Percentiles rank a stretch among this genome's conserved stretches.
Conservation (phyloP, 2,888 invertebrate genomes). For the Ctenicera cuprea region DNA sequence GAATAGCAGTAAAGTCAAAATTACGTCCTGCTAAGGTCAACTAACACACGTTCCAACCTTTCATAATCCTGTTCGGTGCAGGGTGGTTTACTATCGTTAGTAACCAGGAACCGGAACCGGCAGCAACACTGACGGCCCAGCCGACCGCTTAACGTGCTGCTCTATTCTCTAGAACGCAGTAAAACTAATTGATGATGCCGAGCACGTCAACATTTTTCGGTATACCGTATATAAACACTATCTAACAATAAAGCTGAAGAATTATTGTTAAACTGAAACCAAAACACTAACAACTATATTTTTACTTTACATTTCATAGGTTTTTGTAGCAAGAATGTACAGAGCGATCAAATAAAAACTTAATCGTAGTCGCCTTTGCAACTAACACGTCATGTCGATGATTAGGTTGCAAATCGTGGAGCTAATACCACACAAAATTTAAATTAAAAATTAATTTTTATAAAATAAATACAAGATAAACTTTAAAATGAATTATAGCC, state of each 20-base stretch:
- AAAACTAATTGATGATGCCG: constrained; percentile 21
- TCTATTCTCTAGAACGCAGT: constrained; percentile 15
- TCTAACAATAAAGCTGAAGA: not conserved
- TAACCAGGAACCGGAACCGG: constrained; percentile 37
- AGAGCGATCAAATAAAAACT: too few species aligned
- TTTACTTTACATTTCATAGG: too few species aligned
- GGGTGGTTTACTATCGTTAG: constrained; percentile 29
- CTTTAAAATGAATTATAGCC: too few species aligned
- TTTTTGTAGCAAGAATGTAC: too few species aligned
- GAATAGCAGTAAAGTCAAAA: not conserved
- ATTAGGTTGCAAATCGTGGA: too few species aligned
- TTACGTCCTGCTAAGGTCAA: constrained; percentile 10
- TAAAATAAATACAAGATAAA: too few species aligned
- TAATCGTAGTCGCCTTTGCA: too few species aligned
- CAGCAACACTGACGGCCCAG: constrained; percentile 23
- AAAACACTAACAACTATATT: too few species aligned
- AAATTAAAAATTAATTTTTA: too few species aligned
- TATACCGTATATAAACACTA: not conserved
- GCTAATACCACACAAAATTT: too few species aligned
- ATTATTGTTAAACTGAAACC: not conserved
- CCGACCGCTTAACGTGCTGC: constrained; percentile 36
- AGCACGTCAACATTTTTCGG: not conserved
- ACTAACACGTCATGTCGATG: too few species aligned
- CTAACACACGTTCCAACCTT: constrained; percentile 30
- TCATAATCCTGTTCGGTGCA: constrained; percentile 37